These are phyloP conservation scores for Callospermophilus lateralis DNA, from an alignment of 2,113 vertebrate species.

Conservation along the genomic window DNA sequence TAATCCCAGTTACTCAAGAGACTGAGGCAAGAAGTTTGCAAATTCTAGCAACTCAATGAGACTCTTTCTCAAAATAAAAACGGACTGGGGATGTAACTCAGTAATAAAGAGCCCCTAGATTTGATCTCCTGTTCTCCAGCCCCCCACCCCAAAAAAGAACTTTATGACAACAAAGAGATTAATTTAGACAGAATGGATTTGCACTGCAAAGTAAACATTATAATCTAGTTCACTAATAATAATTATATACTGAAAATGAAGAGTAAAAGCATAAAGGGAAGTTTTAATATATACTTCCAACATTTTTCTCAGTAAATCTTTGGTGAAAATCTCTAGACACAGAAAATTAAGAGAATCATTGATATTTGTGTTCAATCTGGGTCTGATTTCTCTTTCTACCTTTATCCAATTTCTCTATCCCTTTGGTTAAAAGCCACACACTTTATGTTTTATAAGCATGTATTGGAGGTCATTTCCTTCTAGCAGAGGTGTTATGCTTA, in stretches of 20 bases:
- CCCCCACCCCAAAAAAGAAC: too few relatives aligned
- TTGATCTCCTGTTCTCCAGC: too few relatives aligned
- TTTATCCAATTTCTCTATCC: neutral
- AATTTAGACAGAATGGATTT: neutral
- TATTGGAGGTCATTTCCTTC: neutral
- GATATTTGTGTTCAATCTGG: neutral
- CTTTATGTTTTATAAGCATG: neutral
- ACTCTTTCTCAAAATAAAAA: too few relatives aligned
- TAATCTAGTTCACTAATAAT: neutral
- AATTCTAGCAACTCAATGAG: too few relatives aligned
- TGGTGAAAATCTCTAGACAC: neutral
- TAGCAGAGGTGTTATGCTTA: neutral
- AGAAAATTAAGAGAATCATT: neutral
- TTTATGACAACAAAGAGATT: neutral
- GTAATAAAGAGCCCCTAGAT: too few relatives aligned
- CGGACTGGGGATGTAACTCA: too few relatives aligned
- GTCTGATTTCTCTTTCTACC: neutral
- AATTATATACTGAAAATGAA: neutral
- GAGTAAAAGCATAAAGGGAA: neutral
- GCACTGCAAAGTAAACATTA: neutral
- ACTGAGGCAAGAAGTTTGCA: too few relatives aligned
- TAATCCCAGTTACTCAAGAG: too few relatives aligned
- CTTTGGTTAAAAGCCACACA: neutral
- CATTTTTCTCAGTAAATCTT: slow-evolving; percentile 1
- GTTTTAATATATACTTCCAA: slow-evolving; percentile 12